These are phyloP conservation scores for Platycercus adscitus DNA, from an alignment of 2,113 vertebrate genomes.

Conservation along the genomic window DNA sequence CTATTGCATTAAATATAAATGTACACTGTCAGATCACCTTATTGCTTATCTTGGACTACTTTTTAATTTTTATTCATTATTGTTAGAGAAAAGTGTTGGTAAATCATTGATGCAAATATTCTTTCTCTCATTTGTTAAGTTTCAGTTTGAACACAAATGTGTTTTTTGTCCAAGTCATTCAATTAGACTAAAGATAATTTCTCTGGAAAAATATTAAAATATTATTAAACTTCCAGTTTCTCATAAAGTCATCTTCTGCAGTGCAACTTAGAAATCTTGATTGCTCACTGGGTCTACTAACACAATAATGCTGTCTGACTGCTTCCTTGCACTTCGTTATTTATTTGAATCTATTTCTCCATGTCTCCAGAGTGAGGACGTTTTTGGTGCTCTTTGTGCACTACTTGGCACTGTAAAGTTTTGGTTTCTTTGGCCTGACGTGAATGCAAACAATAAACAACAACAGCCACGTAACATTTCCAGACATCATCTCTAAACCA, in stretches of 20 bases:
- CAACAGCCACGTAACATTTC: background rate
- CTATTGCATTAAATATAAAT: background rate
- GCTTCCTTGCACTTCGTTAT: background rate
- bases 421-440: background rate
- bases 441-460: background rate
- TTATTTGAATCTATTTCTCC: background rate
- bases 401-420: background rate
- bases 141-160: background rate
- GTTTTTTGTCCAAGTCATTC: background rate
- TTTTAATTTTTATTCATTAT: background rate
- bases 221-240: background rate
- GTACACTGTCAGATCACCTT: background rate
- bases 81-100: background rate
- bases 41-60: background rate
- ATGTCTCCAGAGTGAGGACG: accelerated
- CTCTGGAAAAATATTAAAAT: background rate
- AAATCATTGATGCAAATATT: background rate
- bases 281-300: background rate
- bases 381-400: accelerated
- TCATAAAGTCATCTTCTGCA: background rate
- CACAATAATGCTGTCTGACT: background rate
- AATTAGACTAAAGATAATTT: background rate
- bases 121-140: background rate
- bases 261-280: background rate
- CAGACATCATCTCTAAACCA: background rate